phyloP scores from a whole-genome alignment of 2,113 vertebrate genomes.

The Ictidomys tridecemlineatus region DNA sequence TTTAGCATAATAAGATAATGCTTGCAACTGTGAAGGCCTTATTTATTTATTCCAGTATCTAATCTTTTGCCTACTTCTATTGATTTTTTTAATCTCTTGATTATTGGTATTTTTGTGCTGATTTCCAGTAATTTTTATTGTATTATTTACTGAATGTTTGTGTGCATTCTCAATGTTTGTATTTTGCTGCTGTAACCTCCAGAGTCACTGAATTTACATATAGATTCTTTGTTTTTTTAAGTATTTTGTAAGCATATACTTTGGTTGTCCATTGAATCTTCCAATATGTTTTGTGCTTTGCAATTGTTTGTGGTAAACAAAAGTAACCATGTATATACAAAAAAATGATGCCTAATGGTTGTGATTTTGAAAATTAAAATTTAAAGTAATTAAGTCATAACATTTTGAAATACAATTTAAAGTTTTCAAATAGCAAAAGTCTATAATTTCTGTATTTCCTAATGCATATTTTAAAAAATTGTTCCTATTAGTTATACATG shows the following conservation, averaged over 20 bases:
- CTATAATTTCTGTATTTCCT: neutral
- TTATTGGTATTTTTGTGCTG: neutral
- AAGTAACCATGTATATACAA: neutral
- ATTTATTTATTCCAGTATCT: neutral
- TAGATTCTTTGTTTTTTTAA: neutral
- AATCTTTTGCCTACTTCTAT: neutral
- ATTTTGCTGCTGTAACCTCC: neutral
- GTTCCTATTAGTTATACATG: too few species aligned
- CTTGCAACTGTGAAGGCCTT: neutral
- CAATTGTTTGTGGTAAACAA: neutral
- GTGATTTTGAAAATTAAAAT: neutral
- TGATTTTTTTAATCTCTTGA: neutral
- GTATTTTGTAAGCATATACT: conserved; percentile 44
- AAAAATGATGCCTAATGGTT: neutral
- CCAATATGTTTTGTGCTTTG: neutral
- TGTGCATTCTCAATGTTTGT: neutral
- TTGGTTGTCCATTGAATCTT: neutral
- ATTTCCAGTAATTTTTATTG: neutral
- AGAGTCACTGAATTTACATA: neutral
- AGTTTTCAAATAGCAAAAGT: neutral
- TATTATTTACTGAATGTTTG: neutral
- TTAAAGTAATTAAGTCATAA: conserved; percentile 5
- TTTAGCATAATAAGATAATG: neutral
- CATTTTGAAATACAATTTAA: neutral
- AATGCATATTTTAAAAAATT: neutral